Percentiles rank a stretch among this genome's conserved stretches.
These are phyloP conservation scores for Pipistrellus pipistrellus DNA, from an alignment of 2,797 vertebrate genomes.

Conservation along the genomic window DNA sequence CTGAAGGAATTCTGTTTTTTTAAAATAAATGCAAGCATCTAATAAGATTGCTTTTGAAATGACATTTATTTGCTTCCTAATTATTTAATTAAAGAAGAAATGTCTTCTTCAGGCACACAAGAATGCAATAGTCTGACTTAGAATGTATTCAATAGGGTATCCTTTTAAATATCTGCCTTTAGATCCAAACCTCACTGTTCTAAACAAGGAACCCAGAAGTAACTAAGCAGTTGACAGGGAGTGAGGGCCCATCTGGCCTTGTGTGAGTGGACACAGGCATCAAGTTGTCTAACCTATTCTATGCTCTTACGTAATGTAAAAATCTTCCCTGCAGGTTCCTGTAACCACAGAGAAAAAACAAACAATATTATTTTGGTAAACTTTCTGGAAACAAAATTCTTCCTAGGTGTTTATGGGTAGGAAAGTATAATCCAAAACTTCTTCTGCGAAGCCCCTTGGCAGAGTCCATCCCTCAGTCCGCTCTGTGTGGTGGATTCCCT, in stretches of 20 bases:
- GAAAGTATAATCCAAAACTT: constrained; percentile 80
- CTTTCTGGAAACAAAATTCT: constrained; percentile 74
- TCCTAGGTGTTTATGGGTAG: constrained; percentile 79
- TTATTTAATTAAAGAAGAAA: constrained; percentile 55
- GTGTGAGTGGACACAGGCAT: background rate
- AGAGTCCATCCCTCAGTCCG: background rate
- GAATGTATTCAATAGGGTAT: background rate
- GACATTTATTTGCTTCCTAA: constrained; percentile 66
- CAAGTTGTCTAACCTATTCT: constrained; percentile 29
- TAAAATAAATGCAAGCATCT: constrained; percentile 57
- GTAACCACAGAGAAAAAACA: constrained; percentile 63
- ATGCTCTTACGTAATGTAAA: background rate
- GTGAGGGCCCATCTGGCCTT: background rate
- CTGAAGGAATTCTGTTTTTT: constrained; percentile 28
- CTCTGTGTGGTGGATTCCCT: background rate
- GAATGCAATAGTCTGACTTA: background rate
- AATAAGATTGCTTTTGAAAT: constrained; percentile 73
- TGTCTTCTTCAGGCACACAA: constrained; percentile 52
- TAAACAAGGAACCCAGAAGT: constrained; percentile 19
- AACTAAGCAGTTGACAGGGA: background rate
- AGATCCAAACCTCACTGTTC: background rate
- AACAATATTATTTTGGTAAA: constrained; percentile 71
- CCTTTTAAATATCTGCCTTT: constrained; percentile 34
- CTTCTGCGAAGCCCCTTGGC: constrained; percentile 73
- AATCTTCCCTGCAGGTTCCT: constrained; percentile 39